phyloP scores from a whole-genome alignment of 2,797 vertebrate species.

The Aulostomus chinensis region DNA sequence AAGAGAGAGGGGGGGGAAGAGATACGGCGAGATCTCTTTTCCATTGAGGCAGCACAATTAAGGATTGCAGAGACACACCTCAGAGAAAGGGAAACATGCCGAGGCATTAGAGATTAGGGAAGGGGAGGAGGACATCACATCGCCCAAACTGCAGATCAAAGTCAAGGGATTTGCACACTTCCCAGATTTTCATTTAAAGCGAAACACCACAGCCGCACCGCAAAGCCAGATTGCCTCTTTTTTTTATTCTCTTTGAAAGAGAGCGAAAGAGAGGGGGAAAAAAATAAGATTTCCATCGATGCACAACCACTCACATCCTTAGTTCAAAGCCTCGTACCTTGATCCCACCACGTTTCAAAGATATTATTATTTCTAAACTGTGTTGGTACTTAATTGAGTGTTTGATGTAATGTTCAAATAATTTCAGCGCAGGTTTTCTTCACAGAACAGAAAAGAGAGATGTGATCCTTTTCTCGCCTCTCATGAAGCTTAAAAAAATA shows the following conservation, averaged over 20 bases:
- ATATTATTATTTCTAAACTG: slow-evolving; percentile 37
- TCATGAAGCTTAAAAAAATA: neutral
- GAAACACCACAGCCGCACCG: slow-evolving; percentile 50
- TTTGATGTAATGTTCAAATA: slow-evolving; percentile 46
- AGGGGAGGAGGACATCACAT: slow-evolving; percentile 58
- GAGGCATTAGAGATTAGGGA: slow-evolving; percentile 60
- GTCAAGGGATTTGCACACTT: slow-evolving; percentile 68
- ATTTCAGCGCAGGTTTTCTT: slow-evolving; percentile 21
- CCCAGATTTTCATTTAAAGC: slow-evolving; percentile 66
- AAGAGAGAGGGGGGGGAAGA: slow-evolving; percentile 16
- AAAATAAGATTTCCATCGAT: slow-evolving; percentile 48
- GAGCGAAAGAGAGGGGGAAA: slow-evolving; percentile 8
- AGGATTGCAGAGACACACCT: slow-evolving; percentile 59
- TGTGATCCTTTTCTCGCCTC: neutral
- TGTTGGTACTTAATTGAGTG: slow-evolving; percentile 40
- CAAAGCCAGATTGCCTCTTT: slow-evolving; percentile 68
- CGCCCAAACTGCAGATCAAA: slow-evolving; percentile 65
- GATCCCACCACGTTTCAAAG: slow-evolving; percentile 25
- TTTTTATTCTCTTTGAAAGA: slow-evolving; percentile 55
- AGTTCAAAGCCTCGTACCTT: slow-evolving; percentile 43
- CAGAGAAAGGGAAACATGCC: slow-evolving; percentile 56
- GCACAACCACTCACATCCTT: slow-evolving; percentile 36
- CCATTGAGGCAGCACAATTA: slow-evolving; percentile 57
- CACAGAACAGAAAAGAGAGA: slow-evolving; percentile 15
- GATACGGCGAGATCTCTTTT: slow-evolving; percentile 40